Base-by-base conservation (phyloP, 2,113 vertebrate genomes). In the Ochotona princeps region DNA sequence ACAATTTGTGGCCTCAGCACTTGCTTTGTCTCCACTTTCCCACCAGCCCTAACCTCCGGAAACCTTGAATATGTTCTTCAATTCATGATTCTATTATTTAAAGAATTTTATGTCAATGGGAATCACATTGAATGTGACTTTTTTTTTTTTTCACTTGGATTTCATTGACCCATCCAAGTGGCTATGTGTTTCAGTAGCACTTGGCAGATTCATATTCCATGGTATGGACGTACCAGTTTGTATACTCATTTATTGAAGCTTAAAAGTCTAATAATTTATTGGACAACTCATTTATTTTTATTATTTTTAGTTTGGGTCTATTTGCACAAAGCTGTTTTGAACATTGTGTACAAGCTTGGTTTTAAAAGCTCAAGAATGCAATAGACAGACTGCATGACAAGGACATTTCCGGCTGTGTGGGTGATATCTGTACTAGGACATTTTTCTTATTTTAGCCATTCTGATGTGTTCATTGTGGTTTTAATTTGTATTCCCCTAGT, bases 401-500 rank as follows among this genome's bases (percentile, higher is more conserved):
- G 3, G 26, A 72, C 13, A 14, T 60, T 63, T 91, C 89, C 65
- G 76, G 4, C 35, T 67, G 3, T 51, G 81, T 18, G 13, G 73
- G 25, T 78, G 69, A 82, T 65, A 26, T 51, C 79, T 20, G n/a
- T 54, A 17, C 7, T 76, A 44, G 67, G 8, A 18, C 26, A 74
- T 83, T 18, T 57, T 73, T 75, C 14, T 79, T 30, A 47, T 65
- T 61, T 84, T 79, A 93, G 38, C 6, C 82, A 83, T 85, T 57
- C 23, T 69, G 35, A 85, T 82, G 28, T 82, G 32, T 14, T 92
- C 9, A 14, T 20, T 89, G 30, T 63, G 8, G 25, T 81, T 90
- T 90, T 82, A 63, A 85, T 86, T 75, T 79, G n/a, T 14, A 26
- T 72, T 95, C 83, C 28, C 23, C 1, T 85, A 47, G 9, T 38